Evolutionary conservation across 2,113 vertebrate species (phyloP).

Genomic region (Dicentrarchus labrax): DNA sequence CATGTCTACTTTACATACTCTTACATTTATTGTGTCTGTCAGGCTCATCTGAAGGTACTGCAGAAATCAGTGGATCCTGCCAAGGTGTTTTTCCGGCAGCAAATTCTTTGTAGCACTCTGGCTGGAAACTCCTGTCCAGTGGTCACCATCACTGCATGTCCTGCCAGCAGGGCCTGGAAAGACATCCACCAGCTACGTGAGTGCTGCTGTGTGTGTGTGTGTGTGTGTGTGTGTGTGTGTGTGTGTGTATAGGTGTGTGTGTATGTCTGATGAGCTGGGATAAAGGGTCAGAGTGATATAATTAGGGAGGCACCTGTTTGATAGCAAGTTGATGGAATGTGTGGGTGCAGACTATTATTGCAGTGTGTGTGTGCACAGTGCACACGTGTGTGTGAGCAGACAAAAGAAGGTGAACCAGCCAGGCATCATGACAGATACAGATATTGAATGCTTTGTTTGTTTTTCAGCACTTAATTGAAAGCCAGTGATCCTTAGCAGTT

Average conservation of each 20-base stretch:
- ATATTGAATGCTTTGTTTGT: slow-evolving; percentile 50
- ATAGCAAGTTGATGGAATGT: not conserved
- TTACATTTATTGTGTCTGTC: slow-evolving; percentile 26
- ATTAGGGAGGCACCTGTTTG: not conserved
- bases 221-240: slow-evolving; percentile 10
- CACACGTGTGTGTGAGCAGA: not conserved
- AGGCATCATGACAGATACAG: slow-evolving; percentile 16
- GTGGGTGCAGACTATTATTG: slow-evolving; percentile 79
- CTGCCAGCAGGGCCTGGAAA: slow-evolving; percentile 79
- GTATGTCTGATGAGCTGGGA: not conserved
- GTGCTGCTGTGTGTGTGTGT: slow-evolving; percentile 66
- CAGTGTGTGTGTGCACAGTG: not conserved
- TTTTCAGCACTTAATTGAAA: slow-evolving; percentile 54
- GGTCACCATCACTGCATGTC: slow-evolving; percentile 93
- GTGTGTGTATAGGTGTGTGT: slow-evolving; percentile 6
- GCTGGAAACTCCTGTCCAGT: slow-evolving; percentile 91
- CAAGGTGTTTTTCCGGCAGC: slow-evolving; percentile 88
- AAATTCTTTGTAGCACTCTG: slow-evolving; percentile 88
- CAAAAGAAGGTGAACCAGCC: not conserved
- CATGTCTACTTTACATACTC: not conserved
- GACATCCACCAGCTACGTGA: slow-evolving; percentile 91
- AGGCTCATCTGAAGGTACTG: slow-evolving; percentile 91
- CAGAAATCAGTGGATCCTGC: slow-evolving; percentile 82
- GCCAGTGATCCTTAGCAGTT: slow-evolving; percentile 43
- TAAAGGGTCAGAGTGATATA: not conserved